Evolutionary conservation across 2,888 invertebrate genomes (phyloP).

Genomic region (Polylopha cassiicola): DNA sequence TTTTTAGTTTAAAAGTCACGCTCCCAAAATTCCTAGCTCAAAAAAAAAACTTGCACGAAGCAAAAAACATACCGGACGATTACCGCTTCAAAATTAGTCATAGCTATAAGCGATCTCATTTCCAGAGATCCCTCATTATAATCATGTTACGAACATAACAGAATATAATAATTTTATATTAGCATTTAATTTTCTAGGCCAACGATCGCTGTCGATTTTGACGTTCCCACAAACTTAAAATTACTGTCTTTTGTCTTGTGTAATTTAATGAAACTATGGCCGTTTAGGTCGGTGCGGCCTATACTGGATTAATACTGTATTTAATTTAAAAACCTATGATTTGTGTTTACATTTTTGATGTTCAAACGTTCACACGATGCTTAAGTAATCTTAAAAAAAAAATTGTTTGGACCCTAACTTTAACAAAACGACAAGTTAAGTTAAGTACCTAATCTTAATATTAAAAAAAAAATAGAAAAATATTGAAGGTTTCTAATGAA

Average conservation of each 20-base stretch:
- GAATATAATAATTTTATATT: slow-evolving; percentile 69
- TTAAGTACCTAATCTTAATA: too few relatives aligned
- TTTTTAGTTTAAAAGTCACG: too few relatives aligned
- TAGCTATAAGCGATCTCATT: slow-evolving; percentile 67
- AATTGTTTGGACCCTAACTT: too few relatives aligned
- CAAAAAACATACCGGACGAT: slow-evolving; percentile 44
- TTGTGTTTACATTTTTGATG: neutral
- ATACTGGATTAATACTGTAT: slow-evolving; percentile 11
- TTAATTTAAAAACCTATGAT: slow-evolving; percentile 12
- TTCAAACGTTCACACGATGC: too few relatives aligned
- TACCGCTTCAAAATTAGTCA: slow-evolving; percentile 56
- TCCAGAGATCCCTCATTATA: slow-evolving; percentile 59
- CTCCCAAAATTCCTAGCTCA: slow-evolving; percentile 32
- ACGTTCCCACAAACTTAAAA: slow-evolving; percentile 53
- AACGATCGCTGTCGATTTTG: slow-evolving; percentile 51
- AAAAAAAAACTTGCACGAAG: slow-evolving; percentile 42
- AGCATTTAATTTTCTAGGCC: slow-evolving; percentile 74
- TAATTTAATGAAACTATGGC: slow-evolving; percentile 17
- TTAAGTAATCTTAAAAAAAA: too few relatives aligned
- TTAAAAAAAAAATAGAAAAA: too few relatives aligned
- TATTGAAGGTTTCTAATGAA: too few relatives aligned
- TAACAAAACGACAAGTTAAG: too few relatives aligned
- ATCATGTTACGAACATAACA: slow-evolving; percentile 66
- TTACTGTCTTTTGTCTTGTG: slow-evolving; percentile 41
- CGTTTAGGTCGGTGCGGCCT: slow-evolving; percentile 13